Evolutionary conservation across 2,888 invertebrate genomes (phyloP).

Genomic region (Hypselothyrea guttata): DNA sequence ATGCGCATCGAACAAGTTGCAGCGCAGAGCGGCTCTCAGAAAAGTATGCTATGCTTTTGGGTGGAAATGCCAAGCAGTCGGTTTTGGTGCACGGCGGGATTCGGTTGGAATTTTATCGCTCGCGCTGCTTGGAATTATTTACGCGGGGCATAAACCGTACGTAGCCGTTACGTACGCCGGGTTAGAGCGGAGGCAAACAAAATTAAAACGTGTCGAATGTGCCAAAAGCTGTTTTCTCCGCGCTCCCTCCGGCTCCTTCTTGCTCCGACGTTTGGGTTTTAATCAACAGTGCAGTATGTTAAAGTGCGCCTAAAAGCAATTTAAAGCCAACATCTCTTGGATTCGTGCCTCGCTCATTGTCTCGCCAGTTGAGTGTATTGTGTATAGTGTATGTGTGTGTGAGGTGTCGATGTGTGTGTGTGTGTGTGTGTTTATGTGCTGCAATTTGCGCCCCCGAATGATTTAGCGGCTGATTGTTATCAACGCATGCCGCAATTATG

Average conservation of each 20-base stretch:
- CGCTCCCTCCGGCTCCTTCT: background rate
- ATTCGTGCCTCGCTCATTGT: constrained; percentile 31
- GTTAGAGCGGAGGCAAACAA: constrained; percentile 19
- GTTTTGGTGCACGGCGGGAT: constrained; percentile 29
- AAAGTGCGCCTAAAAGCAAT: constrained; percentile 41
- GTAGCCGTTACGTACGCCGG: constrained; percentile 55
- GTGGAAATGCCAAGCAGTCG: constrained; percentile 26
- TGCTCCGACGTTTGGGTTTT: constrained; percentile 20
- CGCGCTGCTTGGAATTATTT: background rate
- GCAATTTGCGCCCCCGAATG: constrained; percentile 55
- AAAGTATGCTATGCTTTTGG: constrained; percentile 33
- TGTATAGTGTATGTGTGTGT: constrained; percentile 3
- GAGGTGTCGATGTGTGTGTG: constrained; percentile 10
- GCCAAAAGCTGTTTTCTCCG: constrained; percentile 19
- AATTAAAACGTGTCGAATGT: constrained; percentile 36
- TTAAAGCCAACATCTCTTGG: constrained; percentile 33
- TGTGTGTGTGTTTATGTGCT: constrained; percentile 24
- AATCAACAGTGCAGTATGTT: constrained; percentile 58
- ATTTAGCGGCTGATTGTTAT: constrained; percentile 67
- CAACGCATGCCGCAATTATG: constrained; percentile 70
- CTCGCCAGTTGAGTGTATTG: constrained; percentile 15
- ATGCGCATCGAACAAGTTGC: background rate
- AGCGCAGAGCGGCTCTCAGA: constrained; percentile 1
- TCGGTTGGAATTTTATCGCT: constrained; percentile 5
- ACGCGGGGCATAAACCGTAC: constrained; percentile 26